Evolutionary conservation across 2,113 vertebrate genomes (phyloP).

Genomic region (Lampris incognitus): DNA sequence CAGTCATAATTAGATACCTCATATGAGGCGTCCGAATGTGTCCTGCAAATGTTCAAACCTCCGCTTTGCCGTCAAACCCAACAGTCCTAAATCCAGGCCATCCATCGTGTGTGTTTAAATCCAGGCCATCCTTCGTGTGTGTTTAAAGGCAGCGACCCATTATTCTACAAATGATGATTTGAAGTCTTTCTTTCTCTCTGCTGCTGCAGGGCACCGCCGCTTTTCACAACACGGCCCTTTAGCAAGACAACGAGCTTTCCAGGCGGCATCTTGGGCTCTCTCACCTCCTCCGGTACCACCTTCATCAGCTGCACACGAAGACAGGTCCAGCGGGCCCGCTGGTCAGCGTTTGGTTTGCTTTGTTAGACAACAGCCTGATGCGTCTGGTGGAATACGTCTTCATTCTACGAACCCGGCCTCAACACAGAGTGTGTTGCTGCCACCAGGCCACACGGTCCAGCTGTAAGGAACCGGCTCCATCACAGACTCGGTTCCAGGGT

Average conservation of each 20-base stretch:
- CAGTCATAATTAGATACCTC: no score
- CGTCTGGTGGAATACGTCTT: background rate
- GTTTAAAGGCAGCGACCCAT: background rate
- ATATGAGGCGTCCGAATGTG: no score
- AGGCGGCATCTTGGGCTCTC: background rate
- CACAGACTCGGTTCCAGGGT: background rate
- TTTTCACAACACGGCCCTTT: background rate
- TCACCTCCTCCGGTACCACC: background rate
- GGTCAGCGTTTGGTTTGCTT: background rate
- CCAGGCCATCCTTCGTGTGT: background rate
- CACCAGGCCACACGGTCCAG: conserved; percentile 3
- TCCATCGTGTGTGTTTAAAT: background rate
- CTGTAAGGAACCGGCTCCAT: background rate
- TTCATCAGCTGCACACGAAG: conserved; percentile 11
- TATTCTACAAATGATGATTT: background rate
- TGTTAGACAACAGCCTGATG: background rate
- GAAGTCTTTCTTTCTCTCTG: background rate
- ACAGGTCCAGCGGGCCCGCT: no score
- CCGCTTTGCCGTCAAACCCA: background rate
- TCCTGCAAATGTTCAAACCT: background rate
- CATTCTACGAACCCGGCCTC: background rate
- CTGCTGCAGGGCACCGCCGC: background rate
- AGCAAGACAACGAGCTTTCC: background rate
- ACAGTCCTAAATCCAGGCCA: background rate
- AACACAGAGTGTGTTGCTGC: no score